Evolutionary conservation across 2,113 vertebrate genomes (phyloP).

Genomic region (Aphyosemion australe): DNA sequence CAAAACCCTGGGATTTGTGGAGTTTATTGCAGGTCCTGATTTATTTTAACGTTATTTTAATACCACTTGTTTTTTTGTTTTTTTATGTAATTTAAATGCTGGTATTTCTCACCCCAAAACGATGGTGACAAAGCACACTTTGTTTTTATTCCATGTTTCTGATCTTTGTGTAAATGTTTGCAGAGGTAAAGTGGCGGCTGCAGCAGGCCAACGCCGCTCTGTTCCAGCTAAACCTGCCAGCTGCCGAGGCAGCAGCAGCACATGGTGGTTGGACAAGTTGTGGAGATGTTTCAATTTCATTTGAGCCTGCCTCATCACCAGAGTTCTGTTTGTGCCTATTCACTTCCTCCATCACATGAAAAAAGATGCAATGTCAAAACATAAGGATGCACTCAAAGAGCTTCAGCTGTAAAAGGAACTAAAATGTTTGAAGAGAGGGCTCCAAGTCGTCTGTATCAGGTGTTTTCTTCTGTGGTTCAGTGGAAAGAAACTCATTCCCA

Average conservation of each 20-base stretch:
- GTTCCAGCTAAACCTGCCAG: no score
- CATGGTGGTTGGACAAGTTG: no score
- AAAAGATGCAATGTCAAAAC: no score
- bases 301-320: not conserved
- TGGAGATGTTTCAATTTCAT: not conserved
- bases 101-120: conserved; percentile 67
- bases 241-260: no score
- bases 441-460: no score
- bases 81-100: conserved; percentile 76
- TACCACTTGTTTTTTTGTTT: conserved; percentile 62
- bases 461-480: no score
- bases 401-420: no score
- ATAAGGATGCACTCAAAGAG: no score
- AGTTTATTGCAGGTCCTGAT: conserved; percentile 62
- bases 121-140: conserved; percentile 73
- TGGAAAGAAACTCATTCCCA: no score
- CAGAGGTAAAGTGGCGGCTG: conserved; percentile 30
- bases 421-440: no score
- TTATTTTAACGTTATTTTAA: conserved; percentile 56
- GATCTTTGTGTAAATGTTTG: conserved; percentile 76
- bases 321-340: not conserved
- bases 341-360: not conserved
- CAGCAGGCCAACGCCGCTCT: not conserved
- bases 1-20: conserved; percentile 45
- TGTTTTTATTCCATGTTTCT: conserved; percentile 62